Percentiles rank a stretch among this genome's conserved stretches.
phyloP scores from a whole-genome alignment of 2,113 vertebrate genomes.

The Ammospiza nelsoni region DNA sequence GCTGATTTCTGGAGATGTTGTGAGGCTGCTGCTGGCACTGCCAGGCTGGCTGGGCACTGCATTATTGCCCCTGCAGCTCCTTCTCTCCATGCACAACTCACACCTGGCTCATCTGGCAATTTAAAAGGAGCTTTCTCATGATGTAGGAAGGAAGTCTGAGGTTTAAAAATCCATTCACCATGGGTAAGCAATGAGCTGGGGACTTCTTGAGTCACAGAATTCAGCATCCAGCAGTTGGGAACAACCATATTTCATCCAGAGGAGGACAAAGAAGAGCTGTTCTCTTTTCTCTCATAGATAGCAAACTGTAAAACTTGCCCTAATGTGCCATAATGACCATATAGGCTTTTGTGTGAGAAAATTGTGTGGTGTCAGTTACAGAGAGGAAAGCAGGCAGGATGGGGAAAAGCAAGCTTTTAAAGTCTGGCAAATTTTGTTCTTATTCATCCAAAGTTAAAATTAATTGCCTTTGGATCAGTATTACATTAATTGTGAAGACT shows the following conservation, averaged over 20 bases:
- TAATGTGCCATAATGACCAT: background rate
- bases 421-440: background rate
- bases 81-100: background rate
- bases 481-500: background rate
- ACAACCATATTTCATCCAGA: background rate
- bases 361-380: background rate
- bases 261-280: background rate
- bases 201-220: background rate
- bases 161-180: background rate
- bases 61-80: background rate
- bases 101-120: background rate
- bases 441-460: conserved; percentile 23
- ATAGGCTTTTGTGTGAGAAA: background rate
- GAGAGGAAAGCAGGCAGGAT: background rate
- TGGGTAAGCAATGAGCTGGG: background rate
- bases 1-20: background rate
- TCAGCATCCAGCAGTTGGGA: background rate
- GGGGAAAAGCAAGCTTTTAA: background rate
- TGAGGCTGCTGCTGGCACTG: background rate
- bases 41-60: background rate
- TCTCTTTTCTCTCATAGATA: background rate
- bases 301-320: background rate
- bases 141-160: background rate
- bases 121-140: background rate
- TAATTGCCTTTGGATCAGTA: conserved; percentile 11